Evolutionary conservation across 1,140 invertebrate species (phyloP), one percentile per base, ranked within the genome.

Genomic region (Diorhabda sublineata): DNA sequence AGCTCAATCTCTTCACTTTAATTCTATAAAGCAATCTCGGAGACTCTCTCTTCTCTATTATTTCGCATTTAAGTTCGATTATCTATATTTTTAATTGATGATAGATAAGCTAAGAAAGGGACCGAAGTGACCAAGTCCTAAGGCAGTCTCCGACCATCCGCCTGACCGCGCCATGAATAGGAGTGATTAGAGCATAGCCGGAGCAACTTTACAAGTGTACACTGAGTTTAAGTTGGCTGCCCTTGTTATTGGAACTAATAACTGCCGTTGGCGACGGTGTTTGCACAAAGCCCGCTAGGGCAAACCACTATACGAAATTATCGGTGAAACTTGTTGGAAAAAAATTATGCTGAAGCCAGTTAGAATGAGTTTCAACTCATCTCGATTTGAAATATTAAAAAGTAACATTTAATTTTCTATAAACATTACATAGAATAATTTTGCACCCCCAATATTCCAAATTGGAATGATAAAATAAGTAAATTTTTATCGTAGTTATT

Each of bases 161-260:
- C 57, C 59, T 65, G 64, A 64, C 47, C 47, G 61, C 68, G 64
- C 67, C 61, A 59, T 74, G 76, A 77, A 77, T 77, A 77, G 76
- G 66, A 71, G 71, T 76, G 76, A 77, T 75, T 77, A 76, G 71
- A 68, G 64, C 66, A 66, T 68, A 66, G 64, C 70, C 66, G 69
- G 69, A 67, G 61, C 73, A 74, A 76, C 70, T 75, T 77, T 73
- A 58, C 64, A 65, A 71, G 64, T 72, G 68, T 71, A 67, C 63
- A 71, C 71, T 67, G 69, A 67, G 68, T 75, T 52, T 52, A 75
- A 75, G 72, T 75, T 75, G 72, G 68, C 66, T 71, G 69, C 75
- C 72, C 75, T 75, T 75, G 74, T 74, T 75, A 75, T 75, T 75
- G 73, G 72, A 77, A 77, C 74, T 77, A 76, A 73, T 77, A 76